A percentile compares a stretch with the other conserved stretches of the same genome.
Conservation (phyloP, 2,113 vertebrate genomes). For the cat (Felis catus) region F.catus_Fca126_mat1.0 CM031417.1:107833001-107833500, state of each 20-base stretch:
- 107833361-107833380: not conserved
- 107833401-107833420: not conserved
- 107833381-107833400: not conserved
- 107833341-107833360: not conserved
- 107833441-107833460: not conserved
- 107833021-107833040: not conserved
- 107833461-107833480: not conserved
- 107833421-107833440: constrained; percentile 17
- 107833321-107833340: not conserved
- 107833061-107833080: not conserved
- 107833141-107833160: not conserved
- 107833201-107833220: not conserved
- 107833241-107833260: not conserved
- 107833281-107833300: not conserved
- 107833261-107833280: not conserved
- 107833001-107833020: not conserved
- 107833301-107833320: not conserved
- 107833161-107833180: not conserved
- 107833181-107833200: not conserved
- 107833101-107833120: not conserved
- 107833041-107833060: not conserved
- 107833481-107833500: not conserved
- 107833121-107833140: not conserved
- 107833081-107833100: not conserved
- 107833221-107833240: not conserved